These are phyloP conservation scores for Engraulis encrasicolus DNA, from an alignment of 2,113 vertebrate genomes.

Conservation along the genomic window DNA sequence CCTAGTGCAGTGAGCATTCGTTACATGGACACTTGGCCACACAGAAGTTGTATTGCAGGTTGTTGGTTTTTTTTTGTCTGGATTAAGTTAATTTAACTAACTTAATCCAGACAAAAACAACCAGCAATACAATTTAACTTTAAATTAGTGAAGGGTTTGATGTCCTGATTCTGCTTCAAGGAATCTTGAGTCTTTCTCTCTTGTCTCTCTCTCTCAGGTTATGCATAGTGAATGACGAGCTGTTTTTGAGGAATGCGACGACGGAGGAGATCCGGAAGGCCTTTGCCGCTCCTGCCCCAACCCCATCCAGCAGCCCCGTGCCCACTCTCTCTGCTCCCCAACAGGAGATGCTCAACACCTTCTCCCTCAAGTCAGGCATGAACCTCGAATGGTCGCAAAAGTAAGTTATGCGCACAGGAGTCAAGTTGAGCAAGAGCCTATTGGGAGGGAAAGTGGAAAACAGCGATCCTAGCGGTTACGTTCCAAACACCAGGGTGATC, in stretches of 20 bases:
- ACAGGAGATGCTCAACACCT: constrained; percentile 89
- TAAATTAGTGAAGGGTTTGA: neutral
- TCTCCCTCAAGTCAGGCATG: constrained; percentile 88
- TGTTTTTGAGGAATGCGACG: constrained; percentile 87
- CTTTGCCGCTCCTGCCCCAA: constrained; percentile 85
- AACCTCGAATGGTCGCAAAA: constrained; percentile 95
- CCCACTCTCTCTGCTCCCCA: constrained; percentile 83
- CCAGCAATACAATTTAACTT: too few species aligned
- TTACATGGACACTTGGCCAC: too few species aligned
- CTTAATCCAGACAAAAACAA: neutral
- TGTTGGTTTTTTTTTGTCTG: neutral
- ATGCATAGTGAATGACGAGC: constrained; percentile 89
- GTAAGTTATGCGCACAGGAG: constrained; percentile 72
- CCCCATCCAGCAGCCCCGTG: constrained; percentile 89
- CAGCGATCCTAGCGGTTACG: too few species aligned
- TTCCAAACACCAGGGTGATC: too few species aligned
- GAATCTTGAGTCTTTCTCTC: neutral
- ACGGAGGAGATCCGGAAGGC: constrained; percentile 85
- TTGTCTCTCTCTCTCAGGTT: constrained; percentile 68
- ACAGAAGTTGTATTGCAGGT: too few species aligned
- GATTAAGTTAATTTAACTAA: neutral
- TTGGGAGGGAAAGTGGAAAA: too few species aligned
- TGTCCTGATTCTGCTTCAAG: neutral
- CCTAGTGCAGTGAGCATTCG: too few species aligned
- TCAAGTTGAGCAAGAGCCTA: too few species aligned